These are phyloP conservation scores for Clitarchus hookeri DNA, from an alignment of 2,888 invertebrate species.

Conservation along the genomic window DNA sequence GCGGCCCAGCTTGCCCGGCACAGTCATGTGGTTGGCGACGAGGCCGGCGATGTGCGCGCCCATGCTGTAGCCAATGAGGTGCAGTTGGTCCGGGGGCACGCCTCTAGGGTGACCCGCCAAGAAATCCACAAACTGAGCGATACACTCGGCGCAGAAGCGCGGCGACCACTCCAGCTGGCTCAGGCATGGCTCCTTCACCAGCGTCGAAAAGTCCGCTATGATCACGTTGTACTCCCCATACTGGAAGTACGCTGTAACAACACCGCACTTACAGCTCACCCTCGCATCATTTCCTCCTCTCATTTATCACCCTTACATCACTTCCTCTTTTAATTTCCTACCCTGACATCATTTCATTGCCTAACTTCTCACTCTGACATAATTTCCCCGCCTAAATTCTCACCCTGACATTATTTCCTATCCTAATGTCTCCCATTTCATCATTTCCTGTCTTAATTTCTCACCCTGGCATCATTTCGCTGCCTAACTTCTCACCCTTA, in stretches of 20 bases:
- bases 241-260: slow-evolving; percentile 69
- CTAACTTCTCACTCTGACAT: no score
- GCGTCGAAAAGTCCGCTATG: slow-evolving; percentile 80
- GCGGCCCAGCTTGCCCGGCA: slow-evolving; percentile 76
- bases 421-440: no score
- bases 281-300: no score
- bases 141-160: slow-evolving; percentile 67
- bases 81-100: slow-evolving; percentile 72
- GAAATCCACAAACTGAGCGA: slow-evolving; percentile 80
- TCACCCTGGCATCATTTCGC: no score
- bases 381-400: no score
- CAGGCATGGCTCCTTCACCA: slow-evolving; percentile 82
- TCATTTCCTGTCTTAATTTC: no score
- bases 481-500: no score
- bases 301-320: no score
- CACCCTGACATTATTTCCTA: no score
- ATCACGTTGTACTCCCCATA: slow-evolving; percentile 83
- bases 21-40: slow-evolving; percentile 73
- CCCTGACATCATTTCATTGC: no score
- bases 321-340: no score
- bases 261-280: neutral
- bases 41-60: slow-evolving; percentile 86
- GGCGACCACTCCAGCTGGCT: slow-evolving; percentile 67
- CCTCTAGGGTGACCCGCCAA: slow-evolving; percentile 77
- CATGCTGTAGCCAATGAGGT: slow-evolving; percentile 84